These are phyloP conservation scores for Oryzias javanicus DNA, from an alignment of 2,113 vertebrate species.

Conservation along the genomic window DNA sequence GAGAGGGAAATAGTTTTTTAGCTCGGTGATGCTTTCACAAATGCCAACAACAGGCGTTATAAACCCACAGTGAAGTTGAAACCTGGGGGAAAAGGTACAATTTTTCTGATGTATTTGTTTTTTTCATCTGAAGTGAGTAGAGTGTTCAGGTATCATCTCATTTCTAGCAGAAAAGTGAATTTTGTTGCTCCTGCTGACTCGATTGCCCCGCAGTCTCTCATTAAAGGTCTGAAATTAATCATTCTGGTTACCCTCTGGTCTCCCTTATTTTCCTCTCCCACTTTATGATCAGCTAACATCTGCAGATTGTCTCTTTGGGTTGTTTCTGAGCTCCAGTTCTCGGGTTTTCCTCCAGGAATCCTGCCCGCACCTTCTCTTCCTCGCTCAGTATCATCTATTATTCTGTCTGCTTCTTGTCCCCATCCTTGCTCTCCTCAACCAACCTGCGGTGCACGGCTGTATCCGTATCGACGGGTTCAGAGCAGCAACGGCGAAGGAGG, in stretches of 20 bases:
- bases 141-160: constrained; percentile 20
- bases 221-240: constrained; percentile 66
- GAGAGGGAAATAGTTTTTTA: constrained; percentile 44
- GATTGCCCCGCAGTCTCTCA: constrained; percentile 45
- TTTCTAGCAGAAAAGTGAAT: constrained; percentile 45
- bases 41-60: constrained; percentile 37
- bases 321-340: constrained; percentile 33
- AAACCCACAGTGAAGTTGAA: constrained; percentile 43
- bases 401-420: constrained; percentile 25
- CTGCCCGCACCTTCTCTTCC: constrained; percentile 15
- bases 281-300: constrained; percentile 44
- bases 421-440: constrained; percentile 30
- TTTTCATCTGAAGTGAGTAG: constrained; percentile 40
- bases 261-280: constrained; percentile 10
- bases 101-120: constrained; percentile 53
- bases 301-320: constrained; percentile 40
- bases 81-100: constrained; percentile 28
- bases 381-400: constrained; percentile 28
- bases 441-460: constrained; percentile 30
- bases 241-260: constrained; percentile 50
- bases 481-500: constrained; percentile 25
- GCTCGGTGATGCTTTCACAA: constrained; percentile 33
- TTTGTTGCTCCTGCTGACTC: constrained; percentile 46
- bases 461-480: constrained; percentile 49
- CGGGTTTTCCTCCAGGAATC: constrained; percentile 40